Evolutionary conservation across 2,888 invertebrate genomes (phyloP).

Genomic region (Pocota personata): DNA sequence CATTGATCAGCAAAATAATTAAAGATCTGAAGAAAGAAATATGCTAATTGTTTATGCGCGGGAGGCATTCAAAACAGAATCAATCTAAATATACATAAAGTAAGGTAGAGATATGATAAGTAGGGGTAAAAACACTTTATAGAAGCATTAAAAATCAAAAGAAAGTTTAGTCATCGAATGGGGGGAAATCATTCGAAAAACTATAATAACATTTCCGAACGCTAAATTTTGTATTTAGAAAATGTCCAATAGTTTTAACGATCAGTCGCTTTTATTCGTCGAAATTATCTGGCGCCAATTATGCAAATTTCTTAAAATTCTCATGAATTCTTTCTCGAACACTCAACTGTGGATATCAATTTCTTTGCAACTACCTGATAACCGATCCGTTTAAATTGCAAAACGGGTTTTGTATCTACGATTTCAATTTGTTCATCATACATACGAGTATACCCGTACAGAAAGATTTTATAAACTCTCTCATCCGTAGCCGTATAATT

Average conservation of each 20-base stretch:
- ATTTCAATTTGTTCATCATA: not conserved
- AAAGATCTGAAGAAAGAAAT: not conserved
- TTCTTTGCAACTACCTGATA: not conserved
- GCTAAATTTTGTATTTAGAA: no score
- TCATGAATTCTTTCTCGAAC: not conserved
- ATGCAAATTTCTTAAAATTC: constrained; percentile 21
- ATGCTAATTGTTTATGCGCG: not conserved
- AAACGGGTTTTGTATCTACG: not conserved
- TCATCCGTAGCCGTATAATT: not conserved
- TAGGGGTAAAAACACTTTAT: no score
- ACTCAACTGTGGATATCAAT: not conserved
- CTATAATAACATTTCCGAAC: no score
- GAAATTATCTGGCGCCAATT: not conserved
- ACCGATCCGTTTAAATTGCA: constrained; percentile 22
- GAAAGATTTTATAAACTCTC: not conserved
- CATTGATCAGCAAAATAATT: not conserved
- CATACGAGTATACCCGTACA: not conserved
- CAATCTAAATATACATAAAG: not conserved
- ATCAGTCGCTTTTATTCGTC: not conserved
- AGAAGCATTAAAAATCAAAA: no score
- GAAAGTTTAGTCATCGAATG: no score
- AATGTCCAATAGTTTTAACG: not conserved
- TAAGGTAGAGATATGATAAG: not conserved
- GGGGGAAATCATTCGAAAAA: no score
- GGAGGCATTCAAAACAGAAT: not conserved